Evolutionary conservation across 1,140 invertebrate genomes (phyloP).

Genomic region (Artemia franciscana): DNA sequence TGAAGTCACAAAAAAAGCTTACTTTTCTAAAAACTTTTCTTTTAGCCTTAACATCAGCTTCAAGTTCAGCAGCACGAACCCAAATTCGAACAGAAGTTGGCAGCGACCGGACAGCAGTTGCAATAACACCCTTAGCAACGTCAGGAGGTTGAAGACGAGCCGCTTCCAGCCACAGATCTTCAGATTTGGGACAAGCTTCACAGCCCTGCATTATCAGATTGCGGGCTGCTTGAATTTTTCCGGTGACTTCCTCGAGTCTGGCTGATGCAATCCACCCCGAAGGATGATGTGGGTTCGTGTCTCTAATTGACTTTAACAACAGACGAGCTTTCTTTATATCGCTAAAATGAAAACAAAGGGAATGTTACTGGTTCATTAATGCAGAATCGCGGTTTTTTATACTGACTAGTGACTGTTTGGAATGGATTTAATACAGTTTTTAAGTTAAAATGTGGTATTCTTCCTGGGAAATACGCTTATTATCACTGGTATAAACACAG

Average conservation of each 20-base stretch:
- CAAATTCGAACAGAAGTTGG: slow-evolving; percentile 65
- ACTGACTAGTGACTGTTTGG: too few species aligned
- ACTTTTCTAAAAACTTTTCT: slow-evolving; percentile 61
- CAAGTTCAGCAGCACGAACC: slow-evolving; percentile 96
- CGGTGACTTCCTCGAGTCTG: slow-evolving; percentile 92
- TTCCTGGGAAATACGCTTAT: too few species aligned
- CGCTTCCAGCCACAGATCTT: slow-evolving; percentile 95
- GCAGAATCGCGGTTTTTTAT: too few species aligned
- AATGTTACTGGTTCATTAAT: too few species aligned
- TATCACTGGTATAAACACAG: too few species aligned
- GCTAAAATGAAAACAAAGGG: slow-evolving; percentile 24
- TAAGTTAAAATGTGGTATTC: too few species aligned
- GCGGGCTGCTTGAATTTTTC: slow-evolving; percentile 88
- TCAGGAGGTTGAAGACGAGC: slow-evolving; percentile 81
- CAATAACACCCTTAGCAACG: slow-evolving; percentile 76
- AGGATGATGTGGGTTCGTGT: slow-evolving; percentile 97
- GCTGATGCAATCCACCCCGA: slow-evolving; percentile 98
- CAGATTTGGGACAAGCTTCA: slow-evolving; percentile 61
- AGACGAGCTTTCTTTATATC: slow-evolving; percentile 95
- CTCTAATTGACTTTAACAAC: slow-evolving; percentile 86
- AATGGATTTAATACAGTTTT: too few species aligned
- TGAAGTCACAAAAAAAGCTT: not conserved
- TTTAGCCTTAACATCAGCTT: slow-evolving; percentile 80
- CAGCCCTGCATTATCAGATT: slow-evolving; percentile 95
- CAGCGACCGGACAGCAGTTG: slow-evolving; percentile 29